Conservation (phyloP, 2,113 vertebrate genomes). For the Numida meleagris region DNA sequence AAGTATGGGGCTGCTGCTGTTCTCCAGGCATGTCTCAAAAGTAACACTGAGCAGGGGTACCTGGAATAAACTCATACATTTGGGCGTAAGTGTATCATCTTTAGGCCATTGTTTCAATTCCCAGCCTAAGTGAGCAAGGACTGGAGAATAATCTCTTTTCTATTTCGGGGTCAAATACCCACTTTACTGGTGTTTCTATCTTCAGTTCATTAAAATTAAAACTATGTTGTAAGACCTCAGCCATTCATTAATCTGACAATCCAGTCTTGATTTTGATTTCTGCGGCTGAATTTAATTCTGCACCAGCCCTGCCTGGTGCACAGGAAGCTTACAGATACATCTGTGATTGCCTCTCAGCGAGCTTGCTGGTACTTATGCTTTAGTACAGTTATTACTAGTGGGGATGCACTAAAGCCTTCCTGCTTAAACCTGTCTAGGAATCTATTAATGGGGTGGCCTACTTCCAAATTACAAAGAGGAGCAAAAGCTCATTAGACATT, state of each 20-base stretch:
- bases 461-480: slow-evolving; percentile 2
- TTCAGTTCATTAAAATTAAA: not conserved
- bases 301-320: not conserved
- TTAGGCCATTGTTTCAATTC: not conserved
- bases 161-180: not conserved
- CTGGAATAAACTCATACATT: not conserved
- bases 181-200: not conserved
- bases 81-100: not conserved
- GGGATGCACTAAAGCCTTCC: not conserved
- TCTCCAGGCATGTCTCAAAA: not conserved
- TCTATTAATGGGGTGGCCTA: slow-evolving; percentile 21
- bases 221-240: not conserved
- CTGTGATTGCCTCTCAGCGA: not conserved
- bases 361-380: not conserved
- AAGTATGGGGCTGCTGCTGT: not conserved
- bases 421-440: slow-evolving; percentile 22
- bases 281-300: slow-evolving; percentile 32
- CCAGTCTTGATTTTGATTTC: slow-evolving; percentile 29
- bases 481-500: slow-evolving; percentile 36
- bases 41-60: not conserved
- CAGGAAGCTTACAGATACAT: not conserved
- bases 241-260: slow-evolving; percentile 19
- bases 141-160: not conserved
- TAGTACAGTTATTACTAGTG: not conserved
- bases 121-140: not conserved